Conservation (phyloP, 2,797 vertebrate genomes). For the Trachurus trachurus region DNA sequence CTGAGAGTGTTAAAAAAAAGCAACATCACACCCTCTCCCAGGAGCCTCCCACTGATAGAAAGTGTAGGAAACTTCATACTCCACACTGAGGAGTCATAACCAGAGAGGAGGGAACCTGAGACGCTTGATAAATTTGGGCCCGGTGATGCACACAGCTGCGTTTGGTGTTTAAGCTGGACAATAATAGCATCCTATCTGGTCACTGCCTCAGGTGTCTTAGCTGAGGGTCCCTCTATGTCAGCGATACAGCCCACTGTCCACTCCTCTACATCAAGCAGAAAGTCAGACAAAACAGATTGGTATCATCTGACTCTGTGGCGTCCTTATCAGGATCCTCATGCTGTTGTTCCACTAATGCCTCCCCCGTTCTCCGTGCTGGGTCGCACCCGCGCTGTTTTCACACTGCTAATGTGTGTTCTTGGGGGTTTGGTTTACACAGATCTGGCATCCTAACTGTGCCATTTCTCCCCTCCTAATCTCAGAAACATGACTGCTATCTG, state of each 20-base stretch:
- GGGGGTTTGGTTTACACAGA: slow-evolving; percentile 72
- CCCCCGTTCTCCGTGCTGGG: slow-evolving; percentile 4
- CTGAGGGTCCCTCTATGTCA: slow-evolving; percentile 56
- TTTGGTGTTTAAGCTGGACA: slow-evolving; percentile 31
- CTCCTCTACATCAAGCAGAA: slow-evolving; percentile 61
- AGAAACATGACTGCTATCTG: slow-evolving; percentile 75
- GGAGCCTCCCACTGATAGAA: slow-evolving; percentile 19
- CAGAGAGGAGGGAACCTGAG: slow-evolving; percentile 16
- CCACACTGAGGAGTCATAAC: not conserved
- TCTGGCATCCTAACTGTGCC: slow-evolving; percentile 57
- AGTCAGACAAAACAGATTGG: slow-evolving; percentile 68
- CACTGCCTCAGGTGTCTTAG: slow-evolving; percentile 48
- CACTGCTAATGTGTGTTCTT: slow-evolving; percentile 66
- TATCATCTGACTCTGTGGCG: slow-evolving; percentile 63
- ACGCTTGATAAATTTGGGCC: slow-evolving; percentile 17
- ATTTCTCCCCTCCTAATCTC: slow-evolving; percentile 71
- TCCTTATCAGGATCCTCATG: slow-evolving; percentile 68
- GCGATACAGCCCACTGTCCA: slow-evolving; percentile 52
- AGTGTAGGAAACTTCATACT: slow-evolving; percentile 10
- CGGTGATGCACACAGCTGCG: not conserved
- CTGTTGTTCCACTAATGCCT: slow-evolving; percentile 66
- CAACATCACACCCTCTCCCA: slow-evolving; percentile 17
- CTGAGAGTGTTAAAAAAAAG: slow-evolving; percentile 5
- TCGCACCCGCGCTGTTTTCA: slow-evolving; percentile 25
- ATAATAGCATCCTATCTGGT: slow-evolving; percentile 56